Conservation (phyloP, 1,140 invertebrate species). For the Drosophila malerkotliana region DNA sequence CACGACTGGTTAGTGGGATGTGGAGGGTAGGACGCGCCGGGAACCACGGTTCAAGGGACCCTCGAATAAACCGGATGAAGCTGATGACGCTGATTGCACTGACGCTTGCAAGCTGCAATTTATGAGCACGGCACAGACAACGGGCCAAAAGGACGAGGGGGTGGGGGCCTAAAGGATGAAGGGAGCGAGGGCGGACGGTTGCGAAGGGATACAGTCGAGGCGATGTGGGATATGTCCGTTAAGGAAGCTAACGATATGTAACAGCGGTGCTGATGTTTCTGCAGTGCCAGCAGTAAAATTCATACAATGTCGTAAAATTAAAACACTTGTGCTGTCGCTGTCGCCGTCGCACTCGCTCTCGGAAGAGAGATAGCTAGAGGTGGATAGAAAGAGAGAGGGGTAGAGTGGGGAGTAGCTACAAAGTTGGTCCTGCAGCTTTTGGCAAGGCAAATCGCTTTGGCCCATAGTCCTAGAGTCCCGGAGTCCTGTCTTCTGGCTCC, state of each 20-base stretch:
- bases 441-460: constrained; percentile 79
- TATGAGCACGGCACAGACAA: constrained; percentile 69
- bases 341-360: constrained; percentile 11
- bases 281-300: constrained; percentile 83
- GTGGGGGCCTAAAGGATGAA: not conserved
- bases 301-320: constrained; percentile 84
- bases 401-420: constrained; percentile 32
- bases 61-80: constrained; percentile 72
- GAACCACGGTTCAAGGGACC: constrained; percentile 42
- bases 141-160: not conserved
- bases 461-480: constrained; percentile 19
- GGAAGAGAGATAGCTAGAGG: not conserved
- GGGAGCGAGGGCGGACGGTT: not conserved
- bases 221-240: constrained; percentile 79
- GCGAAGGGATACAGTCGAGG: constrained; percentile 8
- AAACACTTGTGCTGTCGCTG: constrained; percentile 78
- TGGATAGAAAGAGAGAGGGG: not conserved
- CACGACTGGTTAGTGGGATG: not conserved
- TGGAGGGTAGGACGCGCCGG: not conserved
- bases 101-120: constrained; percentile 81
- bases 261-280: constrained; percentile 80
- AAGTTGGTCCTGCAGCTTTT: constrained; percentile 77
- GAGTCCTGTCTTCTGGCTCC: constrained; percentile 19
- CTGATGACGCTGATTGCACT: constrained; percentile 81
- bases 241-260: constrained; percentile 82